phyloP scores from a whole-genome alignment of 2,888 invertebrate species.

The Heteromyza rotundicornis region DNA sequence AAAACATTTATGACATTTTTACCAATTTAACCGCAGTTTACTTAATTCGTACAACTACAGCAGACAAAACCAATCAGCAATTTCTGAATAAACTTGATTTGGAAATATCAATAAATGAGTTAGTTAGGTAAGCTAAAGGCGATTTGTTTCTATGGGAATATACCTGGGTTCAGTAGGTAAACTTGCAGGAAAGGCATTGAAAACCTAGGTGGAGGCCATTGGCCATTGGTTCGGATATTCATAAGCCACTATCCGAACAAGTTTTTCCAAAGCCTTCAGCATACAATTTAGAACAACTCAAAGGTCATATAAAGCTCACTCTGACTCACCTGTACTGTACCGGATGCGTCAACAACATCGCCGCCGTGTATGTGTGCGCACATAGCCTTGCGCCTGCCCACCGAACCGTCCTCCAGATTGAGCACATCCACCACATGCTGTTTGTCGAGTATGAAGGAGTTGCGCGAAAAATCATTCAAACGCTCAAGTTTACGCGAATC shows the following conservation, averaged over 20 bases:
- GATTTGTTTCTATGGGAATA: not conserved
- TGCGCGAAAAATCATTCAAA: slow-evolving; percentile 55
- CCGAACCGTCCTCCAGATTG: slow-evolving; percentile 53
- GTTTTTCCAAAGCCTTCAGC: too few species aligned
- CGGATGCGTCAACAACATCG: not conserved
- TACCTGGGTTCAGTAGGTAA: too few species aligned
- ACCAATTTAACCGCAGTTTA: not conserved
- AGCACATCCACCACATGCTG: slow-evolving; percentile 50
- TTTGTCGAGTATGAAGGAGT: slow-evolving; percentile 53
- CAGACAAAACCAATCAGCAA: not conserved
- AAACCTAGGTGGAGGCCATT: too few species aligned
- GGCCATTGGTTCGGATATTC: too few species aligned
- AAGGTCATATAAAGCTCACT: too few species aligned
- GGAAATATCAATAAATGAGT: not conserved
- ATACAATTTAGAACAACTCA: too few species aligned
- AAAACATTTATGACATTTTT: not conserved
- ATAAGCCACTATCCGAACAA: too few species aligned
- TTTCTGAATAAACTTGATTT: not conserved
- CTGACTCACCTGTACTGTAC: slow-evolving; percentile 31
- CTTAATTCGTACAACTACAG: not conserved
- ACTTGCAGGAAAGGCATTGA: too few species aligned
- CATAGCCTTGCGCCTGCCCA: slow-evolving; percentile 26
- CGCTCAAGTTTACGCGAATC: slow-evolving; percentile 57
- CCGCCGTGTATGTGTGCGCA: not conserved
- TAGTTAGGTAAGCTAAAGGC: not conserved